These are phyloP conservation scores for Eustalomyia histrio DNA, from an alignment of 2,888 invertebrate species.

Conservation along the genomic window DNA sequence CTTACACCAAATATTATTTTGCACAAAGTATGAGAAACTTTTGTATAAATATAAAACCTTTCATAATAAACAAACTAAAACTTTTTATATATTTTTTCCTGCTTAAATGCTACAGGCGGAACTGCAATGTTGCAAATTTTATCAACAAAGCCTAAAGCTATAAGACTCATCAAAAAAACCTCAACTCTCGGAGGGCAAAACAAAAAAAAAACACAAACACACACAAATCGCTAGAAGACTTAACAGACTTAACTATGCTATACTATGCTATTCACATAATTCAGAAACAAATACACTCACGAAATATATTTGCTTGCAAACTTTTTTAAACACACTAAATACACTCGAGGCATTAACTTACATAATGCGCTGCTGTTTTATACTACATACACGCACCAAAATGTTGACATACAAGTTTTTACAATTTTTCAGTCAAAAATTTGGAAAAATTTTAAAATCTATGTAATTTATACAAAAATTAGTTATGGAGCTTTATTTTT, in stretches of 20 bases:
- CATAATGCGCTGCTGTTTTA: conserved; percentile 40
- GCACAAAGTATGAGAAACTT: background rate
- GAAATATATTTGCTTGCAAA: conserved; percentile 30
- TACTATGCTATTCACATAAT: conserved; percentile 4
- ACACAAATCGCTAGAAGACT: conserved; percentile 41
- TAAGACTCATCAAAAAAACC: conserved; percentile 44
- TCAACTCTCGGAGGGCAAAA: conserved; percentile 35
- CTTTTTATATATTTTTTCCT: background rate
- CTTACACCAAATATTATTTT: background rate
- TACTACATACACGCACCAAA: background rate
- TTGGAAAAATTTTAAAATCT: too few species aligned
- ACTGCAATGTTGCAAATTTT: conserved; percentile 64
- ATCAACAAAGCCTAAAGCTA: conserved; percentile 56
- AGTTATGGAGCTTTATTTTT: too few species aligned
- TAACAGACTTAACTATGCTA: too few species aligned
- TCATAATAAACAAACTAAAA: background rate
- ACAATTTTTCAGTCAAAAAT: too few species aligned
- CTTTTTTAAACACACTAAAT: conserved; percentile 32
- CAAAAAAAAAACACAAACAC: conserved; percentile 11
- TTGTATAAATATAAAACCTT: background rate
- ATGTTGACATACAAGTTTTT: too few species aligned
- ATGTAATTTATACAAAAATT: too few species aligned
- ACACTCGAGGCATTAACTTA: conserved; percentile 57
- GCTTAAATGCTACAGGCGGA: conserved; percentile 32
- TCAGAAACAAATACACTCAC: conserved; percentile 13